phyloP scores from a whole-genome alignment of 2,113 vertebrate genomes.

The Pluvialis apricaria region DNA sequence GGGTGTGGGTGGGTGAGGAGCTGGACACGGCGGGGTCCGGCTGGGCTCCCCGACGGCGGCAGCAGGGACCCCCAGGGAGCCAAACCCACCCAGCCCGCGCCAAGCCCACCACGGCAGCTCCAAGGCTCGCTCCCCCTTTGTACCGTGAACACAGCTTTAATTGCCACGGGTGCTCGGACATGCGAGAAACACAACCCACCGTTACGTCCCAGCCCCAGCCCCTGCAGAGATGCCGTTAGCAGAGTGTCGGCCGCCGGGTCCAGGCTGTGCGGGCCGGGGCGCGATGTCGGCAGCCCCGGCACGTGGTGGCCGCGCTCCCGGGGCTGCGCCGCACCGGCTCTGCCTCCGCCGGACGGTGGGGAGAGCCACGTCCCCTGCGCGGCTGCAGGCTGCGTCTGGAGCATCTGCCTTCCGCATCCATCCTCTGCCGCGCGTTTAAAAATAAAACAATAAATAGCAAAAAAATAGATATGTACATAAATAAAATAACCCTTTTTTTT shows the following conservation, averaged over 20 bases:
- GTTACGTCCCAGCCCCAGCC: background rate
- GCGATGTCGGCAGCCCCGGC: fast-evolving
- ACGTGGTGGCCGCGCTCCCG: fast-evolving
- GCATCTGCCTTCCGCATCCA: background rate
- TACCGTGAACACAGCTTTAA: background rate
- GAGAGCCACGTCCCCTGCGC: background rate
- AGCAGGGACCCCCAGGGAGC: background rate
- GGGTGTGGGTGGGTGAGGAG: background rate
- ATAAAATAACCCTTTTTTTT: background rate
- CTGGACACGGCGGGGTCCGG: background rate
- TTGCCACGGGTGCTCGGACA: background rate
- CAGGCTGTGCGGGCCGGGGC: fast-evolving
- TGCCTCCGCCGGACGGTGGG: too few species aligned
- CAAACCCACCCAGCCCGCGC: background rate
- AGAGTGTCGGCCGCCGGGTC: background rate
- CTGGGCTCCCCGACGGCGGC: background rate
- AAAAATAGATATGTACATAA: conserved; percentile 26
- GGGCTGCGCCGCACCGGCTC: too few species aligned
- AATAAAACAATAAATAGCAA: conserved; percentile 54
- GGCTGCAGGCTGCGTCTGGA: background rate
- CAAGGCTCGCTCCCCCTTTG: background rate
- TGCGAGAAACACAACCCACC: background rate
- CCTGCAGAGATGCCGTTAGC: background rate
- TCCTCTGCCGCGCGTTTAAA: background rate
- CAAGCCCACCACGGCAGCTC: background rate